Base-by-base conservation (phyloP, 2,113 vertebrate genomes). In the Natator depressus region DNA sequence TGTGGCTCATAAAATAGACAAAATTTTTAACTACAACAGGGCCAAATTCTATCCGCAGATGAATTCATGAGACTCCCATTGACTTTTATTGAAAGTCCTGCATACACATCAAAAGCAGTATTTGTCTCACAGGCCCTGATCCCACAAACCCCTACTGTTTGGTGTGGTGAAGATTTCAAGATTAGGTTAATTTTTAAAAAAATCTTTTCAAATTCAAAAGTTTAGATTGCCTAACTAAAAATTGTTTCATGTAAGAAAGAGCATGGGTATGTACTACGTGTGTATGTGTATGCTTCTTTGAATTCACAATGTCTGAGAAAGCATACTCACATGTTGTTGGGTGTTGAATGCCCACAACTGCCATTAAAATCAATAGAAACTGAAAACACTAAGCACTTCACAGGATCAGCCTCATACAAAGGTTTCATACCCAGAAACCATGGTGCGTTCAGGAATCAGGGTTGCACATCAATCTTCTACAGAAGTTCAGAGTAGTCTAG, bases 131-230 rank as follows among this genome's bases (percentile, higher is more conserved):
- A 87, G 85, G n/a, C 53, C 31, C 65, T 88, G 20, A 42, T 42
- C 84, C 16, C 13, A 38, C 42, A 65, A 50, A 29, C 80, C 84
- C 25, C 29, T 31, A 82, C 27, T 81, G 16, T 31, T 42, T 42
- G 42, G 14, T 53, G 5, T 47, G 55, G 2, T 84, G 29, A 8
- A 69, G 6, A n/a, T 91, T 90, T 93, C 75, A 89, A 83, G 19
- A 89, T 51, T 27, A 49, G 38, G n/a, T 25, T 91, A 2, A 5
- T 49, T 91, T 95, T 76, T 79, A 89, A 79, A 24, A 88, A 88
- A 93, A 76, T 19, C 4, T 62, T 89, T 5, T 84, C 11, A 91
- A 92, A 88, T 65, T 80, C 83, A 54, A n/a, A 69, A 59, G 59
- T 88, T 84, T n/a, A 4, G 25, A 53, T 62, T 92, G 12, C 42